Conservation (phyloP, 2,797 vertebrate species). For the Antennarius maculatus region DNA sequence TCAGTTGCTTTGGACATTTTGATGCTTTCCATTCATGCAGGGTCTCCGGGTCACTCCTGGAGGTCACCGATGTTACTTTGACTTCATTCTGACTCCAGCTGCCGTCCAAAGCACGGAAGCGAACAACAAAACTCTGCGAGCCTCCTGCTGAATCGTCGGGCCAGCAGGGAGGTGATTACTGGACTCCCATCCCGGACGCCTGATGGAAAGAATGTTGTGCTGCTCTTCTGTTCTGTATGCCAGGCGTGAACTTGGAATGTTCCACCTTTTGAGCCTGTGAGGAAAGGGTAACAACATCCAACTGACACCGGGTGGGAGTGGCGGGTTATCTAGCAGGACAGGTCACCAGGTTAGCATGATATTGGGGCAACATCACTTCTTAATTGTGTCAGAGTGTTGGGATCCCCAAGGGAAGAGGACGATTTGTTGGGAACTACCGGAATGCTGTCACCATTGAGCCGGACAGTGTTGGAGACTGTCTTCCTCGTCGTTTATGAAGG, state of each 20-base stretch:
- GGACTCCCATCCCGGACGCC: neutral
- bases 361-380: neutral
- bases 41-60: neutral
- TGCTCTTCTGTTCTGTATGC: neutral
- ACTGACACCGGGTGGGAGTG: neutral
- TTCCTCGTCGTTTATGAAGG: constrained; percentile 30
- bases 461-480: constrained; percentile 22
- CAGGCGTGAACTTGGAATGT: neutral
- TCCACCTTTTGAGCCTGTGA: neutral
- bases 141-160: constrained; percentile 10
- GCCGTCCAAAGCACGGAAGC: constrained; percentile 7
- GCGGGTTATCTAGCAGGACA: no score
- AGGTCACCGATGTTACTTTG: neutral
- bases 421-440: neutral
- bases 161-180: neutral
- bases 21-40: neutral
- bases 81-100: neutral
- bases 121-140: constrained; percentile 6
- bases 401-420: neutral
- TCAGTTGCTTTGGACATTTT: neutral
- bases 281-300: neutral
- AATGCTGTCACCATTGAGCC: neutral
- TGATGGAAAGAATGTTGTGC: neutral
- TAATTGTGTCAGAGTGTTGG: neutral
- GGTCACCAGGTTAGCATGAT: neutral